These are phyloP conservation scores for Neoitamus cyanurus DNA, from an alignment of 2,888 invertebrate species.

Conservation along the genomic window DNA sequence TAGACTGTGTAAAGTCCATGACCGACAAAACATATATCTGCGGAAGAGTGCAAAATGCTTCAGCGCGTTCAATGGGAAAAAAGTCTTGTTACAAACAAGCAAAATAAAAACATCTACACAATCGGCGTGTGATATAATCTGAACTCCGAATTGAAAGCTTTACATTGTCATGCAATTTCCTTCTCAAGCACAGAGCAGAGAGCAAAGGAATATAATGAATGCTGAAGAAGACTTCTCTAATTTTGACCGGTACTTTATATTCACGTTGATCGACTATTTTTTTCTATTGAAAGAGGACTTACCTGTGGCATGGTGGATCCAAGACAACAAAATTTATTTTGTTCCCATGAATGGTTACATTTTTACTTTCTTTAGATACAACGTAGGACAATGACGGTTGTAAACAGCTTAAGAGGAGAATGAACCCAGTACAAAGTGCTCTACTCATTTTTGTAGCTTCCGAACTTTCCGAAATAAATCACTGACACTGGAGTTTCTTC, in stretches of 20 bases:
- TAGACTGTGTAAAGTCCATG: constrained; percentile 38
- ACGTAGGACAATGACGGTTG: background rate
- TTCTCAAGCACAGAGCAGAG: background rate
- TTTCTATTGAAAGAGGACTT: background rate
- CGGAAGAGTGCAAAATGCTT: background rate
- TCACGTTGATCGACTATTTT: background rate
- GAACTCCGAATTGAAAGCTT: background rate
- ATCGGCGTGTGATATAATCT: background rate
- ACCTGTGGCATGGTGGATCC: constrained; percentile 29
- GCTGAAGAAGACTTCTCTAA: background rate
- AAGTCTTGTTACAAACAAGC: background rate
- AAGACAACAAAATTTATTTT: background rate
- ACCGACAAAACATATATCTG: constrained; percentile 12
- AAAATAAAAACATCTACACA: background rate
- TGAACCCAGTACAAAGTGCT: background rate
- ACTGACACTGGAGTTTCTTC: background rate
- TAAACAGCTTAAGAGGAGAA: background rate
- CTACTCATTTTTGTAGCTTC: background rate
- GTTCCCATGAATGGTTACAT: background rate
- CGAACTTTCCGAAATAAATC: background rate
- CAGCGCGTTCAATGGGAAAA: constrained; percentile 22
- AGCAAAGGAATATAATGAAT: background rate
- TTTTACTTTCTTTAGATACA: background rate
- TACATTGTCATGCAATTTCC: background rate
- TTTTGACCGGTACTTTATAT: background rate